Evolutionary conservation across 2,888 invertebrate genomes (phyloP).

Genomic region (Athetis lepigone): DNA sequence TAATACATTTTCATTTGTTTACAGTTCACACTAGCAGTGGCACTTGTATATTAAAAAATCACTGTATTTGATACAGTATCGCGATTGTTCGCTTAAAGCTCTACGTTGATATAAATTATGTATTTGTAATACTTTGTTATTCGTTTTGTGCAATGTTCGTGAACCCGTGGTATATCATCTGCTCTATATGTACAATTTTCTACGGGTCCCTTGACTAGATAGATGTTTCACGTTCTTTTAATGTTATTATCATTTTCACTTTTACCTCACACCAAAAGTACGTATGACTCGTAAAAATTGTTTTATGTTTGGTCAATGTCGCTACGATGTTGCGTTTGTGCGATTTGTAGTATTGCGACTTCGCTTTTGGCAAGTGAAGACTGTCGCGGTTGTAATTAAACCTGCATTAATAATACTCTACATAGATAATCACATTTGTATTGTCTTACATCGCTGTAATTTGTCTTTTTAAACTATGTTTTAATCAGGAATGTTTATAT

Average conservation of each 20-base stretch:
- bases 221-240: constrained; percentile 63
- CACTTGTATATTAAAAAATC: constrained; percentile 78
- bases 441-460: constrained; percentile 33
- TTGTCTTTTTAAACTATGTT: constrained; percentile 6
- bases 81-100: constrained; percentile 86
- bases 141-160: constrained; percentile 81
- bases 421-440: constrained; percentile 15
- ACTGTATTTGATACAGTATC: constrained; percentile 87
- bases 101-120: constrained; percentile 84
- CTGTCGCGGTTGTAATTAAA: constrained; percentile 52
- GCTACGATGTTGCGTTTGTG: constrained; percentile 45
- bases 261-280: constrained; percentile 66
- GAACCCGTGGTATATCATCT: constrained; percentile 64
- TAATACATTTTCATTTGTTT: constrained; percentile 56
- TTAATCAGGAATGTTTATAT: constrained; percentile 34
- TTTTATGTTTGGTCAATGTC: constrained; percentile 31
- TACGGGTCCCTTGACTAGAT: constrained; percentile 81
- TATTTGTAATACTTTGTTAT: constrained; percentile 85
- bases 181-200: constrained; percentile 75
- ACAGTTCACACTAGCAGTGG: constrained; percentile 75
- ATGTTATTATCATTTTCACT: constrained; percentile 50
- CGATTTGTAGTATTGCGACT: constrained; percentile 46
- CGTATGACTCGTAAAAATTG: constrained; percentile 40
- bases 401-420: constrained; percentile 41
- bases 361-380: constrained; percentile 48